These are phyloP conservation scores for Phyllotreta striolata DNA, from an alignment of 2,888 invertebrate species.

Conservation along the genomic window DNA sequence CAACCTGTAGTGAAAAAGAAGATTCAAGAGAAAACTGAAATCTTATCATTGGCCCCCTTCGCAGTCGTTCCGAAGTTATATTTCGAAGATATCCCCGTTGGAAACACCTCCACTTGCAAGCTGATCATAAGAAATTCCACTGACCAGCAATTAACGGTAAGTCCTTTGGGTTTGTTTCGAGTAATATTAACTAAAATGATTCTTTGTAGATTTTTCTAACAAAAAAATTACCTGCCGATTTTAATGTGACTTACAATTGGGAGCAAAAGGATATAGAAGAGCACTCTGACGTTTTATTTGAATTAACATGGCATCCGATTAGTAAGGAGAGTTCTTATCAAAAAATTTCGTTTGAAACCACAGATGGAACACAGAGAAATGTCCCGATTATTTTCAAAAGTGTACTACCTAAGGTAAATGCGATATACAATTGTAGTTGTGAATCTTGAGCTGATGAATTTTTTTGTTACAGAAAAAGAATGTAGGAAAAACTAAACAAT, in stretches of 20 bases:
- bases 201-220: conserved; percentile 63
- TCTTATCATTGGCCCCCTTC: conserved; percentile 72
- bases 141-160: conserved; percentile 60
- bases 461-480: conserved; percentile 16
- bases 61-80: conserved; percentile 71
- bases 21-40: conserved; percentile 60
- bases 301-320: conserved; percentile 71
- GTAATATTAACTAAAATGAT: background rate
- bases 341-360: conserved; percentile 67
- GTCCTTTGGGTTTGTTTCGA: conserved; percentile 17
- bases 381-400: conserved; percentile 72
- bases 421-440: background rate
- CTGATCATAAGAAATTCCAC: conserved; percentile 70
- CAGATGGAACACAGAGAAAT: conserved; percentile 70
- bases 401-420: conserved; percentile 53
- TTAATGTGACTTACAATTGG: conserved; percentile 67
- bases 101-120: conserved; percentile 64
- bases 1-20: too few relatives aligned
- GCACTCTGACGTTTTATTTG: conserved; percentile 65
- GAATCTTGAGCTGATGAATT: background rate
- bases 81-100: conserved; percentile 72
- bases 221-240: conserved; percentile 66
- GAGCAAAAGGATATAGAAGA: conserved; percentile 66
- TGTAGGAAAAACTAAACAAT: conserved; percentile 4
- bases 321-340: conserved; percentile 69